Evolutionary conservation across 1,140 invertebrate genomes (phyloP), one percentile per base, ranked within the genome.

Genomic region (Chironomus striatipennis): DNA sequence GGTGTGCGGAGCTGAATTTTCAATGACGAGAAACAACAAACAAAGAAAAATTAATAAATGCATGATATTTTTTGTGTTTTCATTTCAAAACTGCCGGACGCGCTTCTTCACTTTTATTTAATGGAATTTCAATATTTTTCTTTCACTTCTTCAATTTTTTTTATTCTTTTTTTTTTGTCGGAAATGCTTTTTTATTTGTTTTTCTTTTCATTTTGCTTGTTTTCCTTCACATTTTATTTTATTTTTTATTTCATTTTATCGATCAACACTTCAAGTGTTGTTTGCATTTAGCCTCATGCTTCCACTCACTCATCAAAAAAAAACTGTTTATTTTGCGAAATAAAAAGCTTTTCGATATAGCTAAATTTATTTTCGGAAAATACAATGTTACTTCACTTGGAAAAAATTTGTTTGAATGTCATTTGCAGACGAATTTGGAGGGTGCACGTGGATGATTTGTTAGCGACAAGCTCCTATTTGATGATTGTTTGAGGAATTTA

Each of bases 101-200:
- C 47, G 47, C 47, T 57, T 34, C 47, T 57, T n/a, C 47, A 15
- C 47, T 57, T 15, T 57, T 57, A 57, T 57, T 57, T 57, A 57
- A 57, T 57, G 47, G 47, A 57, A 57, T 57, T 57, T 57, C 47
- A 57, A n/a, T 57, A 57, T 57, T 57, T 57, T 47, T 57, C n/a
- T 34, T 34, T 34, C 24, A 34, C 24, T 34, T 34, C 24, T 34
- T 5, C 24, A 1, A 57, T 15, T 12, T 57, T 57, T 57, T 57
- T n/a, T 47, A 47, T 47, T 47, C 15, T 9, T n/a, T 12, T 47
- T 47, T 47, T 8, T n/a, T 5, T 57, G 12, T 57, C 47, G 47
- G 47, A 57, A 57, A 57, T 57, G 47, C 47, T 57, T 57, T 47
- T 57, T 47, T 47, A 47, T 47, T 47, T 57, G 47, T 15, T 57